Evolutionary conservation across 2,888 invertebrate genomes (phyloP), one percentile per base, ranked within the genome.

Genomic region (Cataglyphis cursor): DNA sequence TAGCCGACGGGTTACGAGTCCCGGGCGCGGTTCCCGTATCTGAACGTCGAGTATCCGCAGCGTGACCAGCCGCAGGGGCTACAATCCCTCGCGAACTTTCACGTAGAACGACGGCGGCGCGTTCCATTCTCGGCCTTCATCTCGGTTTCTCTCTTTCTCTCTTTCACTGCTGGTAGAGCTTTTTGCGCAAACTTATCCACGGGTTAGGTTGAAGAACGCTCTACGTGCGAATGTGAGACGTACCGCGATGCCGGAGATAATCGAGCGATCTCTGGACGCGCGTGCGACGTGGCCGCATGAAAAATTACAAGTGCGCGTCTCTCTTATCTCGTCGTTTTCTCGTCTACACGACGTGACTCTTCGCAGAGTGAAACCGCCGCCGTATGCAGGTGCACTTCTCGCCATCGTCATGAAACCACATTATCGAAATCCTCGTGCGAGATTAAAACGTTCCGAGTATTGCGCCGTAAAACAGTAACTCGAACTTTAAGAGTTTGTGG

Each of bases 231-330:
- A 90, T 87, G 88, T 87, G 88, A 84, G 85, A 87, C 86, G 87
- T 86, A 85, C 84, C 81, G 75, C 73, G 86, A 73, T 24, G 72
- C 65, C 41, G 72, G 86, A 85, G 91, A 91, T 91, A 92, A 92
- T 87, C 86, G 84, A 86, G 85, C 85, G 80, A 73, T 70, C 41
- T 84, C 65, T 44, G 85, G 65, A 75, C 85, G 82, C 86, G 83
- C 84, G 84, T 81, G 85, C 85, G 88, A 89, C 87, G 90, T 85
- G 86, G 86, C 83, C 87, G 86, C 85, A 88, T 90, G 92, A 92
- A 92, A 92, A 91, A 92, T 92, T 92, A 89, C 91, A 86, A 74
- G 64, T 74, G 66, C 72, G 57, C 82, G 78, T 35, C 44, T 74
- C 48, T 75, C 59, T 83, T 74, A 66, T 35, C 41, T 59, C 41